Percentiles rank a stretch among this genome's conserved stretches.
These are phyloP conservation scores for Hyla sarda DNA, from an alignment of 2,113 vertebrate species.

Conservation along the genomic window DNA sequence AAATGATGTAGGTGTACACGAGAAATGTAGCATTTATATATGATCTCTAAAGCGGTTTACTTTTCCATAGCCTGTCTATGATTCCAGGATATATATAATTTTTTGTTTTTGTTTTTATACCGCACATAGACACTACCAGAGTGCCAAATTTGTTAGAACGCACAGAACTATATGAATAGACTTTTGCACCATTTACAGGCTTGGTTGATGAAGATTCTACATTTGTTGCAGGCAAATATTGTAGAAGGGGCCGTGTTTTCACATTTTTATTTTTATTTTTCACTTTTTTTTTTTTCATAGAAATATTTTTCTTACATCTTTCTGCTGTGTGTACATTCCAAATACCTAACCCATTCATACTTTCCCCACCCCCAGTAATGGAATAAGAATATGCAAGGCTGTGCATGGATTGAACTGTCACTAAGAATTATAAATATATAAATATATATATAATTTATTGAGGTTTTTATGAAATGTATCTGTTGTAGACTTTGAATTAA, in stretches of 20 bases:
- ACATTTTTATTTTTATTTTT: neutral
- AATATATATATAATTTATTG: constrained; percentile 82
- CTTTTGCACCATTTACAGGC: neutral
- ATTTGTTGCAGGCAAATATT: neutral
- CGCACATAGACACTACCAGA: neutral
- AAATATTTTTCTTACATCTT: constrained; percentile 75
- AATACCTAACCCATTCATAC: constrained; percentile 61
- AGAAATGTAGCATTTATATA: neutral
- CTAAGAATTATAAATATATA: constrained; percentile 76
- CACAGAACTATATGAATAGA: neutral
- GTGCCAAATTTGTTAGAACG: neutral
- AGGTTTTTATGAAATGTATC: constrained; percentile 78
- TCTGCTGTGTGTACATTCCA: constrained; percentile 75
- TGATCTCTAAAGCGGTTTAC: neutral
- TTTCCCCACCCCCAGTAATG: constrained; percentile 60
- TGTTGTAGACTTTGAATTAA: constrained; percentile 78
- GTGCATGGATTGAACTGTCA: constrained; percentile 71
- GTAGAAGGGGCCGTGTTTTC: neutral
- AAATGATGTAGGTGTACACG: neutral
- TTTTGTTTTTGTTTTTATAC: neutral
- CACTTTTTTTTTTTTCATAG: constrained; percentile 67
- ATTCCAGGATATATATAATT: neutral
- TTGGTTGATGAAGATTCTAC: neutral
- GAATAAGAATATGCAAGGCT: constrained; percentile 67
- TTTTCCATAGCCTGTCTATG: neutral